Base-by-base conservation (phyloP, 2,113 vertebrate genomes). In the Sinocyclocheilus anophthalmus region DNA sequence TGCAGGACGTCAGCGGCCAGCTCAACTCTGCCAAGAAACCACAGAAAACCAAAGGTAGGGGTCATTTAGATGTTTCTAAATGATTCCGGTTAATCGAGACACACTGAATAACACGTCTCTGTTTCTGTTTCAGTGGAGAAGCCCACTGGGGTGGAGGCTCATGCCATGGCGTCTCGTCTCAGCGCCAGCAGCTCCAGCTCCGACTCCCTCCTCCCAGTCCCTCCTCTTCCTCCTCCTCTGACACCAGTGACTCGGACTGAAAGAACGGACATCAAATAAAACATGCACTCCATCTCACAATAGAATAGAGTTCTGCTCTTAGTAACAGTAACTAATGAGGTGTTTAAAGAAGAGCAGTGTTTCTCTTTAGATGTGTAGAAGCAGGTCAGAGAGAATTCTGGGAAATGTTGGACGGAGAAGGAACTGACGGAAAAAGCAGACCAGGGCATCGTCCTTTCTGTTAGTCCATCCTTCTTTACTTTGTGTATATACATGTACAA, bases 1-100 rank as follows among this genome's bases (percentile, higher is more conserved):
- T 98, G 87, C 96, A 97, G 84, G 97, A 98, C 0, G 97, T 98
- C 88, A 97, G 97, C 0, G 97, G 97, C 0, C 97, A 98, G 87
- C 96, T 98, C 22, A 98, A 98, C 91, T 97, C 97, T 0, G 92
- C 95, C 79, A 98, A 98, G 93, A 98, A 98, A 84, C 96, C 96
- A 3, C 90, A 93, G 0, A 98, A 98, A 90, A 91, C 86, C 90
- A 98, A 98, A 93, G 93, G 97, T 98, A 87, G 93, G 95, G 85
- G 20, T 6, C 0, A 11, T 30, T 30, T 30, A 63, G 1, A 24
- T 45, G 16, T 10, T 20, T 2, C 12, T 12, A 50, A 0, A 72
- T 6, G 45, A 53, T 12, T 33, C 48, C 7, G 4, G 14, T 70
- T 22, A 39, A 33, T 39, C 14, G 5, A 82, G n/a, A 24, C 48